Conservation (phyloP, 2,797 vertebrate species). For the Sebastes matsubarae region DNA sequence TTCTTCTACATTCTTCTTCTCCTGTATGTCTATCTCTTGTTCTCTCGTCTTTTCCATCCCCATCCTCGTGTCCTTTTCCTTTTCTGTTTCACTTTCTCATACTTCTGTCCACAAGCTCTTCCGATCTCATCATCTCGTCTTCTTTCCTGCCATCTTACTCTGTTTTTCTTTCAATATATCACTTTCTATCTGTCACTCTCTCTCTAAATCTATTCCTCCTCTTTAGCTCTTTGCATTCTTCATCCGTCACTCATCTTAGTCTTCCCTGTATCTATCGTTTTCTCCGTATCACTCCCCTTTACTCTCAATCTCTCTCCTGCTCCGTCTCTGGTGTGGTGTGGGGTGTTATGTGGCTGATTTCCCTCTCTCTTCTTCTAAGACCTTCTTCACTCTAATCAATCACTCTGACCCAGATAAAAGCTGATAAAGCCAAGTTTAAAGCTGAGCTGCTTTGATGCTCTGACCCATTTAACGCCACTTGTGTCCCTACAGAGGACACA, state of each 20-base stretch:
- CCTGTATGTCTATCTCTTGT: neutral
- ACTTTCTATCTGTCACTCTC: neutral
- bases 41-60: neutral
- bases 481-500: conserved; percentile 29
- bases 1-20: neutral
- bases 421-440: conserved; percentile 49
- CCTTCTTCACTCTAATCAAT: conserved; percentile 58
- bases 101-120: neutral
- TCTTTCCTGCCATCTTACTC: neutral
- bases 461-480: conserved; percentile 66
- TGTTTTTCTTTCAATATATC: neutral
- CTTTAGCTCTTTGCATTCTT: neutral
- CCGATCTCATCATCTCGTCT: neutral
- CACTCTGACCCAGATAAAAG: conserved; percentile 65
- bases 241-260: neutral
- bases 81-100: neutral
- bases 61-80: neutral
- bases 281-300: neutral
- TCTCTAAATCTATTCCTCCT: neutral
- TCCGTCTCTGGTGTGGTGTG: neutral
- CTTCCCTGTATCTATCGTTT: neutral
- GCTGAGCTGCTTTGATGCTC: conserved; percentile 47
- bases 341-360: conserved; percentile 3
- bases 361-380: conserved; percentile 33
- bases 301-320: neutral